Evolutionary conservation across 2,797 vertebrate species (phyloP).

Genomic region (Sebastes hubbsi): DNA sequence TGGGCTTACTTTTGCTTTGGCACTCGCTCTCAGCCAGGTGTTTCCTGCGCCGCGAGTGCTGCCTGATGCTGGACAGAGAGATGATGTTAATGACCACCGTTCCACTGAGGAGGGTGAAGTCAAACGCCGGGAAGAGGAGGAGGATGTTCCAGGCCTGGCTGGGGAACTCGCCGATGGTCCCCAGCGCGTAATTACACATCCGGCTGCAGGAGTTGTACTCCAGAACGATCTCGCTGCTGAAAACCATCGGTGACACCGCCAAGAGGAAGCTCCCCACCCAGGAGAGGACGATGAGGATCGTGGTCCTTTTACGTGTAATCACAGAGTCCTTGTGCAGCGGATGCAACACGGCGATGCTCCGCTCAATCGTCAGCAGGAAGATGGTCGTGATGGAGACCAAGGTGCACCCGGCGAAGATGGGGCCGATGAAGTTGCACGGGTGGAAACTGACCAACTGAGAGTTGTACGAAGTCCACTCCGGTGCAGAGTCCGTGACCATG

Average conservation of each 20-base stretch:
- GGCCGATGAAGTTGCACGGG: conserved; percentile 82
- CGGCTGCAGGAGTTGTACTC: conserved; percentile 86
- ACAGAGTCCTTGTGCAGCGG: conserved; percentile 84
- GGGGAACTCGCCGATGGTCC: conserved; percentile 61
- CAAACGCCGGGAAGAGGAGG: conserved; percentile 79
- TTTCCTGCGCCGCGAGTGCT: conserved; percentile 80
- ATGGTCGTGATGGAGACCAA: conserved; percentile 86
- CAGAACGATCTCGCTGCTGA: conserved; percentile 79
- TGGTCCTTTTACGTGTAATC: conserved; percentile 82
- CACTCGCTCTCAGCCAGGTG: conserved; percentile 72
- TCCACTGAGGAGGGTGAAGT: conserved; percentile 79
- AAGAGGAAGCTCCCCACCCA: conserved; percentile 84
- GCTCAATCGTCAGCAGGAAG: conserved; percentile 82
- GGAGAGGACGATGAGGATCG: conserved; percentile 77
- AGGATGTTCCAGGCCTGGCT: conserved; percentile 81
- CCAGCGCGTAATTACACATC: conserved; percentile 85
- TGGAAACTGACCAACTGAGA: conserved; percentile 75
- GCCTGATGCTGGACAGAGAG: conserved; percentile 82
- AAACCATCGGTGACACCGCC: conserved; percentile 80
- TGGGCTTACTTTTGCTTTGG: conserved; percentile 72
- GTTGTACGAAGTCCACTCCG: conserved; percentile 72
- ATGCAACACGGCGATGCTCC: conserved; percentile 82
- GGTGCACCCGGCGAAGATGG: conserved; percentile 85
- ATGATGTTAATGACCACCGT: conserved; percentile 82
- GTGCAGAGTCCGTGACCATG: conserved; percentile 66